phyloP scores from a whole-genome alignment of 2,888 invertebrate genomes.

The Neoascia interrupta region DNA sequence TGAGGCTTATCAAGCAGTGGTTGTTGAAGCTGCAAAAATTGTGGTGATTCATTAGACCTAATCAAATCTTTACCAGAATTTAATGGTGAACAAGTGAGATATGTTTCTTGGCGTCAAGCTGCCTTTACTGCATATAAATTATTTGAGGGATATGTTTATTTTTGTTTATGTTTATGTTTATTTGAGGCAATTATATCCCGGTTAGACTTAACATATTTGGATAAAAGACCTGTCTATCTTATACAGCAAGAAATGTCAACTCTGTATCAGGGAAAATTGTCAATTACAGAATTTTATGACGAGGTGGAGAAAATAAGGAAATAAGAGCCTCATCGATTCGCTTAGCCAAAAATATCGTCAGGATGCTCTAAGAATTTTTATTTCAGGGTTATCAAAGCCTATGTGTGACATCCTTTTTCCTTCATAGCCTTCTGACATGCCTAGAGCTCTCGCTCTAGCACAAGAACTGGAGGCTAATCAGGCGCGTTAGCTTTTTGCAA shows the following conservation, averaged over 20 bases:
- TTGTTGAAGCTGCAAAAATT: constrained; percentile 3
- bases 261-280: constrained; percentile 52
- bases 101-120: constrained; percentile 19
- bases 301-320: constrained; percentile 61
- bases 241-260: constrained; percentile 45
- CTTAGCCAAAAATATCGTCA: constrained; percentile 62
- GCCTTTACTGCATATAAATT: constrained; percentile 2
- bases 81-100: constrained; percentile 4
- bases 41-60: constrained; percentile 4
- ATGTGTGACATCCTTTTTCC: constrained; percentile 52
- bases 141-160: constrained; percentile 19
- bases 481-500: constrained; percentile 26
- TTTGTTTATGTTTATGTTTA: constrained; percentile 54
- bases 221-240: constrained; percentile 52
- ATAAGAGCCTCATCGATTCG: constrained; percentile 28
- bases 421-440: constrained; percentile 34
- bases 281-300: constrained; percentile 57
- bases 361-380: constrained; percentile 35
- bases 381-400: constrained; percentile 38
- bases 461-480: constrained; percentile 32
- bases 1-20: constrained; percentile 8
- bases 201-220: constrained; percentile 64
- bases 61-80: constrained; percentile 4
- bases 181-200: constrained; percentile 51
- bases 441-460: constrained; percentile 22